Base-by-base conservation (phyloP, 2,888 invertebrate species). In the Ametastegia equiseti region DNA sequence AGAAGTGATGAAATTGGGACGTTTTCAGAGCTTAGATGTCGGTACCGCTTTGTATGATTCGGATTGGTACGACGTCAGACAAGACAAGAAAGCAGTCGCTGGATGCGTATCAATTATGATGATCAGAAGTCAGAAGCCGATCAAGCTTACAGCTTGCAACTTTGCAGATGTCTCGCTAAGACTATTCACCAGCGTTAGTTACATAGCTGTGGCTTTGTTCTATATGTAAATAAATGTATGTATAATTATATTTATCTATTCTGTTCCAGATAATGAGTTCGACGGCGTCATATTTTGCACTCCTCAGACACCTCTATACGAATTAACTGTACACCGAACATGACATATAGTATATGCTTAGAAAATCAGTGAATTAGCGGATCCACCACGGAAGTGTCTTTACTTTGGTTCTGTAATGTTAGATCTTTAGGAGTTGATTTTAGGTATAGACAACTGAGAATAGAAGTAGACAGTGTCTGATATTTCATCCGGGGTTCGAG, bases 191-290 rank as follows among this genome's bases (percentile, higher is more conserved):
- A 75, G 45, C 15, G 75, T 75, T 30, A n/a, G 75, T n/a, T n/a
- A n/a, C n/a, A n/a, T 73, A 50, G 11, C 47, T 30, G 30, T 47
- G 30, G n/a, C 7, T 30, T 73, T 33, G 27, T 33, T 2, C 15
- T 7, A 1, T 23, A 19, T 19, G n/a, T n/a, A n/a, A n/a, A n/a
- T n/a, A 5, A 11, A 60, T 60, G 23, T 11, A 30, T 30, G 19
- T 19, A 19, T 6, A 11, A 33, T 75, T 75, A 13, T 13, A 36
- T 36, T 75, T 54, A 11, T 36, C 33, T 6, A 9, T 5, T 75
- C 23, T 75, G 7, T 75, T 75, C 13, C 36, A 75, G 75, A 75
- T 75, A 75, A 75, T 75, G 75, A 75, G 75, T n/a, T 36, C 75
- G n/a, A 75, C 75, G 19, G 75, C 75, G 6, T 75, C 75, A 9